Evolutionary conservation across 1,140 invertebrate species (phyloP), one percentile per base, ranked within the genome.

Genomic region (Drosophila rufa): DNA sequence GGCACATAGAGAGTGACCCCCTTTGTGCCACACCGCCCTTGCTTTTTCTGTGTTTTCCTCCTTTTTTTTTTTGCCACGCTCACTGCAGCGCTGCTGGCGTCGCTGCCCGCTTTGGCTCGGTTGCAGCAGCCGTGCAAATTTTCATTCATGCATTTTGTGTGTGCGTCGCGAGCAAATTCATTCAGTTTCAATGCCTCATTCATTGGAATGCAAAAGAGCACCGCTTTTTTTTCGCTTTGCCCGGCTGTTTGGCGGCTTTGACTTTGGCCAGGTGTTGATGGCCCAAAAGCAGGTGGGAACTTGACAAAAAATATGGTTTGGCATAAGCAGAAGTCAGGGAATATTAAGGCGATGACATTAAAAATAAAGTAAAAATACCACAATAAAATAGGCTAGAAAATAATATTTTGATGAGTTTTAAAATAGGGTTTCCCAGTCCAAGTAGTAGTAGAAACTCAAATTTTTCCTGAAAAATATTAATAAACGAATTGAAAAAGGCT

Each of bases 141-240:
- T 86, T 89, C 83, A 86, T 86, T 86, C 83, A 86, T 86, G 83
- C 83, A 66, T 80, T 85, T 71, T 66, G 68, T 74, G 68, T 74
- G 81, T 66, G 81, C 57, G 67, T 75, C 55, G 67, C 47, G 82
- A 60, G 75, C 64, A 79, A 82, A 83, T 89, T 89, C 83, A 85
- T 85, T 85, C 82, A 85, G 76, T 70, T 82, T 75, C 74, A 81
- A 73, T 73, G 75, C 65, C 70, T 87, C 82, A 85, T 85, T 82
- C 83, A 83, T 80, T 42, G 74, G 57, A 78, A 77, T 77, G 74
- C 64, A 30, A 27, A 42, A 45, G 50, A 38, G 50, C 36, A 25
- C 38, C 36, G 30, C 9, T 15, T 9, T 12, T 17, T 27, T 19
- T 15, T 8, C 5, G 22, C 15, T 60, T 19, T 67, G 56, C 22